These are phyloP conservation scores for Eulemur mongoz DNA, from an alignment of 2,797 vertebrate species.

Conservation along the genomic window DNA sequence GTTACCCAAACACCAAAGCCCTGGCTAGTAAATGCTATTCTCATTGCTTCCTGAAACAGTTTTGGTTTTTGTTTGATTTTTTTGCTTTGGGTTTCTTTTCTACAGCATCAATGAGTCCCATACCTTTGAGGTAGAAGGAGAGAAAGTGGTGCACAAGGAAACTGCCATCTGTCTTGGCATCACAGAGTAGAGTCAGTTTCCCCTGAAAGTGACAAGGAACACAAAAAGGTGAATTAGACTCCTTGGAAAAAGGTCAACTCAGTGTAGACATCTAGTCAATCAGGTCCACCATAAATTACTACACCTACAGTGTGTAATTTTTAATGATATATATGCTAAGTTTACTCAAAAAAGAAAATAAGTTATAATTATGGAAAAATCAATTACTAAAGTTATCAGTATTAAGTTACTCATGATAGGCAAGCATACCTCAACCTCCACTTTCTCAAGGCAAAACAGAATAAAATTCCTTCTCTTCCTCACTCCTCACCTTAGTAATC, in stretches of 20 bases:
- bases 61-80: not conserved
- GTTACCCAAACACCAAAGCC: not conserved
- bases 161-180: slow-evolving; percentile 92
- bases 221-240: slow-evolving; percentile 14
- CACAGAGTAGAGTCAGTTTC: slow-evolving; percentile 90
- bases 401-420: not conserved
- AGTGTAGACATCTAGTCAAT: not conserved
- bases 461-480: not conserved
- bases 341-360: not conserved
- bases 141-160: slow-evolving; percentile 97
- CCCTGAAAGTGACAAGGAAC: slow-evolving; percentile 82
- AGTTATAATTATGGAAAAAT: not conserved
- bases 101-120: slow-evolving; percentile 26
- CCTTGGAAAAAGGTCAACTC: not conserved
- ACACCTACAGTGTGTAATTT: not conserved
- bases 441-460: not conserved
- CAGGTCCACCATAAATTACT: not conserved
- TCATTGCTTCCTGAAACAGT: not conserved
- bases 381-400: not conserved
- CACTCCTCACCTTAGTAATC: not conserved
- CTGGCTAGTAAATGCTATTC: not conserved
- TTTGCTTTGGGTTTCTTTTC: not conserved
- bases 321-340: not conserved
- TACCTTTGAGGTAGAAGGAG: slow-evolving; percentile 95
- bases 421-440: not conserved